phyloP scores from a whole-genome alignment of 2,888 invertebrate species.

The Acanthococcus lagerstroemiae region DNA sequence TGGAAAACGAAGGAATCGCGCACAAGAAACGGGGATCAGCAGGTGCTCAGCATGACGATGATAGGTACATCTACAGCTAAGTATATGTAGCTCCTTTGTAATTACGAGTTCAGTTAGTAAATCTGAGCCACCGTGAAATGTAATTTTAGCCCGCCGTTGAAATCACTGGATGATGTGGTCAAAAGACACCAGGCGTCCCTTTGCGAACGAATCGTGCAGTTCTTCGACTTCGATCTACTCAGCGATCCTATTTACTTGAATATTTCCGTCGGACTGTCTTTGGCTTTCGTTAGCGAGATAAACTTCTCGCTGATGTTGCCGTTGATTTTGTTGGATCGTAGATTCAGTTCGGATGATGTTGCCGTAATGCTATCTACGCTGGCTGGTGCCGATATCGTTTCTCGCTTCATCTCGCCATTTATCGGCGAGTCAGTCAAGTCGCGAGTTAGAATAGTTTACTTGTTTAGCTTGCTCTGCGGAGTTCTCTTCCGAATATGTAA shows the following conservation, averaged over 20 bases:
- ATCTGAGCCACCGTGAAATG: not conserved
- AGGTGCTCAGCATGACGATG: not conserved
- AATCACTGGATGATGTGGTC: conserved; percentile 13
- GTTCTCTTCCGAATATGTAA: conserved; percentile 54
- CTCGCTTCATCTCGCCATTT: conserved; percentile 51
- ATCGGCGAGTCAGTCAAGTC: conserved; percentile 54
- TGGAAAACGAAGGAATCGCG: not conserved
- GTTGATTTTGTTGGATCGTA: conserved; percentile 55
- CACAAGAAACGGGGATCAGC: not conserved
- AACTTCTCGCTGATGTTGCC: conserved; percentile 58
- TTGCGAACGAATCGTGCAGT: conserved; percentile 34
- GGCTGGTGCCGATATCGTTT: conserved; percentile 45
- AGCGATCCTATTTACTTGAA: conserved; percentile 57
- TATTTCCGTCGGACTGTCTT: conserved; percentile 55
- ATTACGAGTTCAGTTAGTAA: not conserved
- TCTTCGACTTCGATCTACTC: conserved; percentile 57
- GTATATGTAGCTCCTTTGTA: not conserved
- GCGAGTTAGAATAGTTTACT: conserved; percentile 54
- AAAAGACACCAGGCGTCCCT: not conserved
- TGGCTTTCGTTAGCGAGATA: conserved; percentile 58
- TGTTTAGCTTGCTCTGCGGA: conserved; percentile 51
- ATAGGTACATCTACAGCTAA: not conserved
- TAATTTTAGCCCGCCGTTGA: conserved; percentile 4
- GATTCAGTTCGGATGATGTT: conserved; percentile 49
- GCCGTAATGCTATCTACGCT: conserved; percentile 54